phyloP scores from a whole-genome alignment of 2,113 vertebrate genomes.

The Dasyornis broadbenti region DNA sequence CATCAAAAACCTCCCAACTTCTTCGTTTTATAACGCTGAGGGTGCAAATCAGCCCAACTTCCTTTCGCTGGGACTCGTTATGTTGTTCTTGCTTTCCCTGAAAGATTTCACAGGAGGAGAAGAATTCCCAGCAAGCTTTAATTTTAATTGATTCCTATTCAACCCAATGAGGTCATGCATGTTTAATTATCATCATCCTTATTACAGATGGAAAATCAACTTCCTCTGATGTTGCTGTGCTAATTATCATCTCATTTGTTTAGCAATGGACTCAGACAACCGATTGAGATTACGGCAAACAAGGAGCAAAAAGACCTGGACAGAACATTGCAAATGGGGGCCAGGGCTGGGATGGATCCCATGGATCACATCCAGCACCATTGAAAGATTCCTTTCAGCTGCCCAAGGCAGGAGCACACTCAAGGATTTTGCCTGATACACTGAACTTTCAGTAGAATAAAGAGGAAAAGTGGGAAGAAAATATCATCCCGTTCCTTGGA shows the following conservation, averaged over 20 bases:
- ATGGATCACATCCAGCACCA: not conserved
- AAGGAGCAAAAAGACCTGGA: not conserved
- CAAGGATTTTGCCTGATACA: not conserved
- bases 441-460: not conserved
- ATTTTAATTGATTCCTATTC: conserved; percentile 49
- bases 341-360: not conserved
- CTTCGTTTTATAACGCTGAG: not conserved
- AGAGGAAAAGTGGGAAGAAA: not conserved
- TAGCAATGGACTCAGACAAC: not conserved
- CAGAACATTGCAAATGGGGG: not conserved
- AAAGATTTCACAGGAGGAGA: not conserved
- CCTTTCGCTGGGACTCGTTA: not conserved
- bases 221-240: conserved; percentile 48
- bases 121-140: conserved; percentile 13
- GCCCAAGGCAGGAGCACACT: not conserved
- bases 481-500: not conserved
- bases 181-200: conserved; percentile 54
- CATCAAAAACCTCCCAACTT: not conserved
- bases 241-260: conserved; percentile 56
- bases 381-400: not conserved
- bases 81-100: not conserved
- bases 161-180: conserved; percentile 41
- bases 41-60: not conserved
- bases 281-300: not conserved
- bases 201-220: conserved; percentile 54